Evolutionary conservation across 53 echinoderm and acorn worm genomes (phyloP), one percentile per base, ranked within the genome.

Genomic region (Holothuria scabra): DNA sequence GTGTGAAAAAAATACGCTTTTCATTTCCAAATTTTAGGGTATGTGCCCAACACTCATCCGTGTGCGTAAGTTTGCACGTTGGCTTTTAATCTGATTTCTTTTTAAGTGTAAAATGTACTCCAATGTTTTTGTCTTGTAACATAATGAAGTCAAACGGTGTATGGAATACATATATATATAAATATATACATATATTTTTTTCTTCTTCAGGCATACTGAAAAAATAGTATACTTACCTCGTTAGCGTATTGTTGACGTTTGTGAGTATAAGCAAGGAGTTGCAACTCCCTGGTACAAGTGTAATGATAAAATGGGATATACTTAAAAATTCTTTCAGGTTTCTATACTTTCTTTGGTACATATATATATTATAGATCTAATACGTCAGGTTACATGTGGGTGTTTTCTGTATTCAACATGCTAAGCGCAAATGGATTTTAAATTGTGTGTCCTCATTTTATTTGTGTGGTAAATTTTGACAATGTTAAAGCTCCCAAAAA

Each of bases 401-500:
- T 44, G 71, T 71, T 71, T 46, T 71, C 71, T 71, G 71, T 71
- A 71, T 71, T 71, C 71, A 71, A 71, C 38, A 71, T 46, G 71
- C 71, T 71, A 71, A 71, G 71, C 46, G 71, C 71, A 71, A 71
- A 71, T 71, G 71, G 44, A 70, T 67, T 13, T 0, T 41, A 34
- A n/a, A 25, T 71, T 10, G 10, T 24, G 21, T 71, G 30, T 68
- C 68, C 14, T 68, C 37, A 31, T 41, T 71, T 41, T 21, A n/a
- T 46, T 16, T 35, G 6, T 35, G 3, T 25, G 7, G 25, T 25
- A 12, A 23, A 12, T n/a, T 60, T 60, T 60, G 61, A 8, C 22
- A 60, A 12, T 12, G 61, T 35, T 35, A 6, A 3, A 3, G 6
- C 35, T 35, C 35, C 35, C 6, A 35, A 4, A 3, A 35, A 6